phyloP scores from a whole-genome alignment of 2,113 vertebrate species.

The Seriola quinqueradiata region DNA sequence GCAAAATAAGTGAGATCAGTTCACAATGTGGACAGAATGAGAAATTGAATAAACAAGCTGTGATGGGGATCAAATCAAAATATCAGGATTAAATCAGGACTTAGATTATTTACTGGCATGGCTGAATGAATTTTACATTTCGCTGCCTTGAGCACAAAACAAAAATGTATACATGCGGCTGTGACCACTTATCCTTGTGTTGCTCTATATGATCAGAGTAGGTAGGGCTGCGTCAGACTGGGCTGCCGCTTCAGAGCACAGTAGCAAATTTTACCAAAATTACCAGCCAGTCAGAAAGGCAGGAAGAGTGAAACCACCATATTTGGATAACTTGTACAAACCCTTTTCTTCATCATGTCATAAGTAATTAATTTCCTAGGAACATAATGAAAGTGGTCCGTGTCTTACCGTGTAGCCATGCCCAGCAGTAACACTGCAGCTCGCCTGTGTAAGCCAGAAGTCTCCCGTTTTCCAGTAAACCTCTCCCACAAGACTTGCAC shows the following conservation, averaged over 20 bases:
- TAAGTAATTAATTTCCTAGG: neutral
- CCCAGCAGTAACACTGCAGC: constrained; percentile 92
- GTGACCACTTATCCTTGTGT: neutral
- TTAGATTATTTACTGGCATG: neutral
- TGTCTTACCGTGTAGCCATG: constrained; percentile 92
- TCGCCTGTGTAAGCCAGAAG: constrained; percentile 84
- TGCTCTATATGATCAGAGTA: neutral
- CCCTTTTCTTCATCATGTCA: neutral
- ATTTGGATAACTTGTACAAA: neutral
- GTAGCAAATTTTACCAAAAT: neutral
- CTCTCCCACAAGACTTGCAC: constrained; percentile 93
- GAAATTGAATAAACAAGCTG: neutral
- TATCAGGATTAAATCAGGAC: neutral
- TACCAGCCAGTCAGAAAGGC: neutral
- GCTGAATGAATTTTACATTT: neutral
- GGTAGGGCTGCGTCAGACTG: neutral
- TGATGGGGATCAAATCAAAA: neutral
- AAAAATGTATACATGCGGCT: neutral
- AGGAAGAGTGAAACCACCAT: neutral
- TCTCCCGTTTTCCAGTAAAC: constrained; percentile 88
- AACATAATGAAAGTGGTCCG: neutral
- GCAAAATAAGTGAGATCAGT: constrained; percentile 12
- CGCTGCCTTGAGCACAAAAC: neutral
- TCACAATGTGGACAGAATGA: constrained; percentile 4
- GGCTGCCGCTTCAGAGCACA: neutral